Conservation (phyloP, 2,113 vertebrate genomes). For the Rhinopomastus cyanomelas region DNA sequence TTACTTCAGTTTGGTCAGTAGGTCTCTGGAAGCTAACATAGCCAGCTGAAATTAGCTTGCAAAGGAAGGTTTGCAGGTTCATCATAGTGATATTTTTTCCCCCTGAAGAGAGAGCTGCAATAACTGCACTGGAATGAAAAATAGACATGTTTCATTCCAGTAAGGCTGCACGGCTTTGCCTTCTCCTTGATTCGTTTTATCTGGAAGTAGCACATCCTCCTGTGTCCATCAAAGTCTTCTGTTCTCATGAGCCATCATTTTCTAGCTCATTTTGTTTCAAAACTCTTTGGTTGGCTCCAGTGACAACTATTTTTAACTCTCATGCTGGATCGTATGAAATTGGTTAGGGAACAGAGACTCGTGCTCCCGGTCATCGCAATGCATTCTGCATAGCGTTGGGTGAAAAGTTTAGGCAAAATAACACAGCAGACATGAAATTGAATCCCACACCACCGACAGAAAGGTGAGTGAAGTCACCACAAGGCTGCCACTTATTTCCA, state of each 20-base stretch:
- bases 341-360: constrained; percentile 13
- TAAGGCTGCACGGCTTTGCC: background rate
- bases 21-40: background rate
- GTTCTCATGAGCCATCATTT: constrained; percentile 36
- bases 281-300: constrained; percentile 13
- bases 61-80: constrained; percentile 8
- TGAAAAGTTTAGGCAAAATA: background rate
- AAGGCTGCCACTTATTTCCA: constrained; percentile 11
- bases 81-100: background rate
- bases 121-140: background rate
- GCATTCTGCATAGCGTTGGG: background rate
- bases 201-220: background rate
- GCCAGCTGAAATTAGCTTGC: background rate
- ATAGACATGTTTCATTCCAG: background rate
- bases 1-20: background rate
- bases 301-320: constrained; percentile 46
- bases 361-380: background rate
- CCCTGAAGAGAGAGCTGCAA: background rate
- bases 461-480: background rate
- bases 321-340: background rate
- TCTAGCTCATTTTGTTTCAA: constrained; percentile 42
- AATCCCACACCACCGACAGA: background rate
- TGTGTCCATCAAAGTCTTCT: constrained; percentile 9
- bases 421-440: background rate
- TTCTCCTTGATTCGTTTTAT: background rate